Conservation (phyloP, 2,797 vertebrate species). For the Eospalax fontanierii region DNA sequence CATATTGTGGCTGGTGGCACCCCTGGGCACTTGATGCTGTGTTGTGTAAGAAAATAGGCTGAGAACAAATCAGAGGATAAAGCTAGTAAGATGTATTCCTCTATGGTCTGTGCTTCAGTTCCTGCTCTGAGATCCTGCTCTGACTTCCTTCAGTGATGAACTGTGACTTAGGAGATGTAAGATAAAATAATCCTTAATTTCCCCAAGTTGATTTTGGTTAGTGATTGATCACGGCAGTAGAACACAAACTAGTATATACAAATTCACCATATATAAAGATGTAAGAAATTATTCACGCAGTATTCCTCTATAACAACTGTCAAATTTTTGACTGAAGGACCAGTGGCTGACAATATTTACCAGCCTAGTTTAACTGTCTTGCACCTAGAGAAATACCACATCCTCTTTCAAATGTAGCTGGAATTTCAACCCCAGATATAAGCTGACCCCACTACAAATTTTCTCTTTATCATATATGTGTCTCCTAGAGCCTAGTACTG, state of each 20-base stretch:
- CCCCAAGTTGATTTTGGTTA: too few relatives aligned
- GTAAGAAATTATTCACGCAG: not conserved
- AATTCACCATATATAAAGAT: conserved; percentile 24
- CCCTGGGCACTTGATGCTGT: too few relatives aligned
- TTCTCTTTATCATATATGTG: not conserved
- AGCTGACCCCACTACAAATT: not conserved
- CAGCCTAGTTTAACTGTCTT: not conserved
- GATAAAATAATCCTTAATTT: too few relatives aligned
- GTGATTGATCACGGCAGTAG: too few relatives aligned
- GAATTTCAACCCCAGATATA: not conserved
- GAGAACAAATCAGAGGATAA: too few relatives aligned
- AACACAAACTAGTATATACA: not conserved
- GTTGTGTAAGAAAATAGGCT: too few relatives aligned
- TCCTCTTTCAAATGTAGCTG: not conserved
- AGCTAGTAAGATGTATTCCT: too few relatives aligned
- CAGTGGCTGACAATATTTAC: not conserved
- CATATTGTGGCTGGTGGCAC: too few relatives aligned
- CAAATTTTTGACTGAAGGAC: conserved; percentile 6
- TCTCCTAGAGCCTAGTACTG: not conserved
- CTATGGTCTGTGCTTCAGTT: too few relatives aligned
- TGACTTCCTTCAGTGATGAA: too few relatives aligned
- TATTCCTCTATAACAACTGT: not conserved
- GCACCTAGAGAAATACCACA: not conserved
- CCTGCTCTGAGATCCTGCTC: too few relatives aligned
- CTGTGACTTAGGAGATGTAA: too few relatives aligned